Conservation (phyloP, 2,888 invertebrate species). For the Cheilosia vulpina region DNA sequence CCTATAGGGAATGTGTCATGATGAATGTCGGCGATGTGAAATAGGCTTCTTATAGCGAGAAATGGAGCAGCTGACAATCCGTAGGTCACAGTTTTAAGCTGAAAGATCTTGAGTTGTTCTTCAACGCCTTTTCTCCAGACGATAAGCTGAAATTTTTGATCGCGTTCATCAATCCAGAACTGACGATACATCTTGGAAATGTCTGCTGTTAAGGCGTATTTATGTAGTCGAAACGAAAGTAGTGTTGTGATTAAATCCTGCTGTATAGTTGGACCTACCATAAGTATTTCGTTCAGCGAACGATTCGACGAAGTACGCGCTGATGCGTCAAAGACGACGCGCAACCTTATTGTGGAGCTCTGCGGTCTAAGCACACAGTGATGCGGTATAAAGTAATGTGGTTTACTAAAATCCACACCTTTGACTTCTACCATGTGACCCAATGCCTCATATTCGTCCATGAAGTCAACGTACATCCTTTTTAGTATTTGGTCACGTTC, state of each 20-base stretch:
- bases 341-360: constrained; percentile 44
- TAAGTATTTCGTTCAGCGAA: too few species aligned
- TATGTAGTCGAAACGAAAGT: constrained; percentile 37
- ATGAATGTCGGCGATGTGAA: background rate
- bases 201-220: constrained; percentile 42
- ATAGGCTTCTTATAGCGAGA: background rate
- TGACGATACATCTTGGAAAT: constrained; percentile 8
- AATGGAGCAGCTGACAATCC: background rate
- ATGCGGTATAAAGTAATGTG: constrained; percentile 53
- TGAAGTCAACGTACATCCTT: too few species aligned
- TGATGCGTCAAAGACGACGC: constrained; percentile 53
- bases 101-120: background rate
- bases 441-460: background rate
- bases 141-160: background rate
- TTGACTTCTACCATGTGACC: constrained; percentile 1
- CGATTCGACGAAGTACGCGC: constrained; percentile 46
- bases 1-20: background rate
- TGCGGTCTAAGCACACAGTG: constrained; percentile 43
- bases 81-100: background rate
- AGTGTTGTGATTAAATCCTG: constrained; percentile 41
- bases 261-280: constrained; percentile 46
- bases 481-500: too few species aligned
- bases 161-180: background rate
- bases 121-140: background rate
- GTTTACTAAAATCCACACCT: background rate